Evolutionary conservation across 2,888 invertebrate species (phyloP), one percentile per base, ranked within the genome.

Genomic region (Ichneumoninae sp.): DNA sequence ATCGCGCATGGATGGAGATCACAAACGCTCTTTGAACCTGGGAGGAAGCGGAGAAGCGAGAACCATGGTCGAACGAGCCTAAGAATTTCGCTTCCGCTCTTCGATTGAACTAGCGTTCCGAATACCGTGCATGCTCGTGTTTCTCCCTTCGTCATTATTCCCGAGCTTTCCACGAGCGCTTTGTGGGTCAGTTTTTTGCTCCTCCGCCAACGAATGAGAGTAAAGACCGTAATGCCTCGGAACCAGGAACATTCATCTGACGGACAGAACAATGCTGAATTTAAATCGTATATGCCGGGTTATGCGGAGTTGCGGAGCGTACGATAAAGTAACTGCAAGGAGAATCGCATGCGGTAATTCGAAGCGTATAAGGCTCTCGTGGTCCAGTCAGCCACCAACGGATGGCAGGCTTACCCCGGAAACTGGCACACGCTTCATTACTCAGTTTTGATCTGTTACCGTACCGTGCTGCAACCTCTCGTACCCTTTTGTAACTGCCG

Each of bases 401-500:
- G 69, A 33, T 60, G 33, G 40, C 22, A 65, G n/a, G 47, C 62
- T 62, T 65, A 65, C 50, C 40, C 40, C 54, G 44, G 52, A 80
- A 80, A 66, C 72, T 54, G 52, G 60, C 40, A 54, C 62, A 62
- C 72, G 40, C 40, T 80, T 72, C 79, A 72, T 80, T 72, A 72
- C 71, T 72, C 71, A 52, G 54, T 80, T 66, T 72, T 72, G 65
- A 44, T 66, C 22, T 44, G 57, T 33, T 26, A 5, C 5, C 30
- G 60, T 44, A 8, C 10, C 19, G 44, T 66, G 54, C n/a, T 19
- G 13, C 74, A 44, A 65, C 60, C 36, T 68, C 22, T 68, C 44
- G 40, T 78, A 16, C 62, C 80, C 72, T 77, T 82, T 82, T 85
- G 77, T 85, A 82, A 85, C 47, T 80, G 82, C 71, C 69, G 44